Evolutionary conservation across 2,797 vertebrate species (phyloP).

Genomic region (Semotilus atromaculatus): DNA sequence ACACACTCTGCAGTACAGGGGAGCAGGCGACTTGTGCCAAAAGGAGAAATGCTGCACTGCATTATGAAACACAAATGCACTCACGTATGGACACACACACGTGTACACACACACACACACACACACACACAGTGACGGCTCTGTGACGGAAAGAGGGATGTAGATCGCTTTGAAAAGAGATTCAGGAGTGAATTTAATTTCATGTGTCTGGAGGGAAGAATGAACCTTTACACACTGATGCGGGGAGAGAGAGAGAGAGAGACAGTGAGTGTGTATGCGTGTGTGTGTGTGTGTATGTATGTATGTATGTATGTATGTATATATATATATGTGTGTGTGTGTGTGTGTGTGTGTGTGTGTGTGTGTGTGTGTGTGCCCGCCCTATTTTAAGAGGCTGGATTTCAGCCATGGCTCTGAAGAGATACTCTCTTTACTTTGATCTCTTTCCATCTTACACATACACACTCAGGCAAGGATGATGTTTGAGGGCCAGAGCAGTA

Average conservation of each 20-base stretch:
- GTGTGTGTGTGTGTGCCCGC: slow-evolving; percentile 35
- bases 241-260: background rate
- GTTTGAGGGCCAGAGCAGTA: slow-evolving; percentile 53
- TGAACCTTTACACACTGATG: slow-evolving; percentile 18
- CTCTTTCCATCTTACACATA: slow-evolving; percentile 56
- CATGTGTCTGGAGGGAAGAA: slow-evolving; percentile 19
- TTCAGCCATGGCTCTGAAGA: slow-evolving; percentile 63
- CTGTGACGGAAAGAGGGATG: slow-evolving; percentile 26
- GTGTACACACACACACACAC: background rate
- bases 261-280: background rate
- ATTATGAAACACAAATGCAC: slow-evolving; percentile 76
- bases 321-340: no score
- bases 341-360: background rate
- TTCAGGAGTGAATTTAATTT: slow-evolving; percentile 18
- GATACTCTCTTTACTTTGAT: slow-evolving; percentile 64
- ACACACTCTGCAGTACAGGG: slow-evolving; percentile 79
- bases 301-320: background rate
- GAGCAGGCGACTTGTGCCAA: slow-evolving; percentile 78
- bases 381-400: slow-evolving; percentile 63
- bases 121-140: background rate
- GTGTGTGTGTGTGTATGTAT: background rate
- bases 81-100: slow-evolving; percentile 38
- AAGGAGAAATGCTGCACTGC: slow-evolving; percentile 82
- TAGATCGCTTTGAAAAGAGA: background rate
- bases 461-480: slow-evolving; percentile 20